phyloP scores from a whole-genome alignment of 2,888 invertebrate species.

The Philaethria dido region DNA sequence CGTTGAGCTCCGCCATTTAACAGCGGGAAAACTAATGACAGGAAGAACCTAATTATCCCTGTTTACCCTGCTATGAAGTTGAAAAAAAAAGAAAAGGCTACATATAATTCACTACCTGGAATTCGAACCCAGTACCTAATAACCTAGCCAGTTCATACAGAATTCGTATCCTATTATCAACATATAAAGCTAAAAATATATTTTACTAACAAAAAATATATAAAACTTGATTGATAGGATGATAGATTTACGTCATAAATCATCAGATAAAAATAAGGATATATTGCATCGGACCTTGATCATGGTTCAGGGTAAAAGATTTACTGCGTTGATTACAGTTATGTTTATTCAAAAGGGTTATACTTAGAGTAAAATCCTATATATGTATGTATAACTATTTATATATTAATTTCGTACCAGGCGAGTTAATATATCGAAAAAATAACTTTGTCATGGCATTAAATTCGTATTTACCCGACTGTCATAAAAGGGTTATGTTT shows the following conservation, averaged over 20 bases:
- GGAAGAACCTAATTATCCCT: no score
- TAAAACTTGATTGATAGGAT: constrained; percentile 34
- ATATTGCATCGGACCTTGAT: constrained; percentile 10
- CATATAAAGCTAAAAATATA: not conserved
- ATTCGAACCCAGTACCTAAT: not conserved
- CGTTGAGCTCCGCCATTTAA: no score
- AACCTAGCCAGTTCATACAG: not conserved
- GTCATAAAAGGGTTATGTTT: no score
- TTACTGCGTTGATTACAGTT: not conserved
- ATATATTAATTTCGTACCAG: no score
- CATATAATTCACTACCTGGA: no score
- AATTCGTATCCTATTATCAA: not conserved
- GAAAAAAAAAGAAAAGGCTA: no score
- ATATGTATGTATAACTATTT: no score
- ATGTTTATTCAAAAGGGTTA: not conserved
- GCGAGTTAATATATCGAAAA: no score
- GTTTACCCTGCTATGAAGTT: no score
- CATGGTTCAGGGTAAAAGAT: not conserved
- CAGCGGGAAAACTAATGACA: no score
- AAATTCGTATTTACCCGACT: no score
- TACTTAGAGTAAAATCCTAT: not conserved
- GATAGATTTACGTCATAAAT: constrained; percentile 37
- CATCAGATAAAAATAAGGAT: constrained; percentile 29
- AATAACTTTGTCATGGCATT: no score
- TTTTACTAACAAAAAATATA: constrained; percentile 22